Evolutionary conservation across 1,140 invertebrate species (phyloP).

Genomic region (Epicauta chinensis): DNA sequence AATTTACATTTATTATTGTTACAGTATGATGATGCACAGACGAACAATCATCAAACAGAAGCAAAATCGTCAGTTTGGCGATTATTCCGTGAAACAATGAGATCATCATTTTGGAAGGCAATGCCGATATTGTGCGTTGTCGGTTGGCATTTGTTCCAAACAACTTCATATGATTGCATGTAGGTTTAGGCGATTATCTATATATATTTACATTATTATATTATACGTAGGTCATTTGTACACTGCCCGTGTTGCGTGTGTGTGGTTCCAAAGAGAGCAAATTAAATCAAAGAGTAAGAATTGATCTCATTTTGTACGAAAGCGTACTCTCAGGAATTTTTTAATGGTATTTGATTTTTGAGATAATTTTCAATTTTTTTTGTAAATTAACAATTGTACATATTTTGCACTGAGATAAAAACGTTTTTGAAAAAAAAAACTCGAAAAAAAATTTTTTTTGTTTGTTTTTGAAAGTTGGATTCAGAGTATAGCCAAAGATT

Average conservation of each 20-base stretch:
- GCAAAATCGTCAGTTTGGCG: too few relatives aligned
- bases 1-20: conserved; percentile 25
- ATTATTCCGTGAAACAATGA: background rate
- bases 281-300: conserved; percentile 37
- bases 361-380: conserved; percentile 7
- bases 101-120: background rate
- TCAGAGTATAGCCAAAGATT: conserved; percentile 40
- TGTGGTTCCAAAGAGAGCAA: conserved; percentile 40
- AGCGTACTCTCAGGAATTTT: conserved; percentile 39
- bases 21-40: too few relatives aligned
- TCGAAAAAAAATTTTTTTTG: background rate
- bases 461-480: conserved; percentile 28
- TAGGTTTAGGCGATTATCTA: conserved; percentile 1
- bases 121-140: conserved; percentile 16
- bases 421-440: conserved; percentile 22
- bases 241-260: conserved; percentile 15
- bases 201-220: background rate
- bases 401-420: background rate
- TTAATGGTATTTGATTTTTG: conserved; percentile 22
- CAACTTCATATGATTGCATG: conserved; percentile 6
- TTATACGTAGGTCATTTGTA: conserved; percentile 31
- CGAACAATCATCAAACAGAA: too few relatives aligned
- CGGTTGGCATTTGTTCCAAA: conserved; percentile 30
- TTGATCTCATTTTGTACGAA: conserved; percentile 41
- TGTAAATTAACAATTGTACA: background rate